A percentile compares a stretch with the other conserved stretches of the same genome.
Evolutionary conservation across 2,113 vertebrate genomes (phyloP).

Genomic region (Petaurus breviceps): DNA sequence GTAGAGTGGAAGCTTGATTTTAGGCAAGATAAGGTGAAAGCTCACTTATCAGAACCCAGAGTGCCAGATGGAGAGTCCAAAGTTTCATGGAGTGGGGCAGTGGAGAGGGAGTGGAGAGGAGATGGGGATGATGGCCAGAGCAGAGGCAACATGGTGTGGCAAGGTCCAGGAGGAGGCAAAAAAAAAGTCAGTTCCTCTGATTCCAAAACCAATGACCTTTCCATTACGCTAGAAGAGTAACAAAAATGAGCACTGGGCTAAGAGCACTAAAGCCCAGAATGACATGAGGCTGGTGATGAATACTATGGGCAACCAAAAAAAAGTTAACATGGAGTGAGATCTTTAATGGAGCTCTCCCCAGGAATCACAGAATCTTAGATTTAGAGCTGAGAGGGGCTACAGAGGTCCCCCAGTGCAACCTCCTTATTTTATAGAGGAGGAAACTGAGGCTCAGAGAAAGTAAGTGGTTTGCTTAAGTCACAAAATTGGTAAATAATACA

Average conservation of each 20-base stretch:
- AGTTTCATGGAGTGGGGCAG: neutral
- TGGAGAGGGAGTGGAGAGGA: neutral
- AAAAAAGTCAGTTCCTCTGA: neutral
- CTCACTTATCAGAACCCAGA: neutral
- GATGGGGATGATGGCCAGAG: neutral
- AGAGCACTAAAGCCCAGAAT: neutral
- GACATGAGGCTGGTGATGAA: neutral
- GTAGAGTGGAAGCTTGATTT: neutral
- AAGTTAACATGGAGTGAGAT: neutral
- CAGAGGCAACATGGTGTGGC: neutral
- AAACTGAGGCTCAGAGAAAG: neutral
- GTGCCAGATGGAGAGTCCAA: neutral
- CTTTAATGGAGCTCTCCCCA: neutral
- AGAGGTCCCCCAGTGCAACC: neutral
- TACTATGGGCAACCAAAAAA: neutral
- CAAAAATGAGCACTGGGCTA: neutral
- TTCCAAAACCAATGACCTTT: neutral
- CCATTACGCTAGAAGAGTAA: neutral
- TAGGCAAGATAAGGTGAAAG: no score
- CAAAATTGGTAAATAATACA: neutral
- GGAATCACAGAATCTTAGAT: neutral
- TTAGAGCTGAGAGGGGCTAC: neutral
- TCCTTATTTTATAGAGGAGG: neutral
- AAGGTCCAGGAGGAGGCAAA: neutral
- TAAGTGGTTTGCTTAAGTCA: neutral